Percentiles rank a stretch among this genome's conserved stretches.
These are phyloP conservation scores for Aphodius sticticus DNA, from an alignment of 2,888 invertebrate species.

Conservation along the genomic window DNA sequence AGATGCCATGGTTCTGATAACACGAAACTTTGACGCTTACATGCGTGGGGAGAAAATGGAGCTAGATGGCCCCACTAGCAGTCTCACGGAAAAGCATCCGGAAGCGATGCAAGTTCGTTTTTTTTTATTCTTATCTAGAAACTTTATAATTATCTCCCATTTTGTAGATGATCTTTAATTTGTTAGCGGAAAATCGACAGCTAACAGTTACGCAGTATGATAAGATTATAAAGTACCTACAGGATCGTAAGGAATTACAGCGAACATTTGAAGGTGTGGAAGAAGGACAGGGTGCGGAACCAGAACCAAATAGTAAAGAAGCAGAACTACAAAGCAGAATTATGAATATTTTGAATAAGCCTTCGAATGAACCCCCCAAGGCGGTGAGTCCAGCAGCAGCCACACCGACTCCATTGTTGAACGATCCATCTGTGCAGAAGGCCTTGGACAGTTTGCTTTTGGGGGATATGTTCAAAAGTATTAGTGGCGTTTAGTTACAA, in stretches of 20 bases:
- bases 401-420: constrained; percentile 64
- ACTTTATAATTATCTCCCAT: constrained; percentile 30
- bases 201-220: constrained; percentile 83
- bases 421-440: constrained; percentile 80
- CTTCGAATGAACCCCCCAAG: constrained; percentile 51
- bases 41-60: constrained; percentile 61
- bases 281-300: constrained; percentile 62
- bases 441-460: constrained; percentile 75
- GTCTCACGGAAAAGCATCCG: constrained; percentile 64
- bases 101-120: constrained; percentile 67
- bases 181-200: constrained; percentile 82
- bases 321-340: constrained; percentile 80
- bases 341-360: constrained; percentile 76
- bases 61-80: constrained; percentile 49
- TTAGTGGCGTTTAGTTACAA: constrained; percentile 45
- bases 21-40: constrained; percentile 73
- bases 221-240: constrained; percentile 74
- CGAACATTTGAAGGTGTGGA: constrained; percentile 79
- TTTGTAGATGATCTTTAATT: constrained; percentile 70
- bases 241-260: constrained; percentile 78
- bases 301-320: constrained; percentile 66
- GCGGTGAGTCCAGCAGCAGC: constrained; percentile 49
- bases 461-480: constrained; percentile 66
- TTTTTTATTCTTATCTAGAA: constrained; percentile 14
- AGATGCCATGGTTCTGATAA: constrained; percentile 83